A percentile compares a stretch with the other conserved stretches of the same genome.
Evolutionary conservation across 2,113 vertebrate genomes (phyloP).

Genomic region (Cichladusa arquata): DNA sequence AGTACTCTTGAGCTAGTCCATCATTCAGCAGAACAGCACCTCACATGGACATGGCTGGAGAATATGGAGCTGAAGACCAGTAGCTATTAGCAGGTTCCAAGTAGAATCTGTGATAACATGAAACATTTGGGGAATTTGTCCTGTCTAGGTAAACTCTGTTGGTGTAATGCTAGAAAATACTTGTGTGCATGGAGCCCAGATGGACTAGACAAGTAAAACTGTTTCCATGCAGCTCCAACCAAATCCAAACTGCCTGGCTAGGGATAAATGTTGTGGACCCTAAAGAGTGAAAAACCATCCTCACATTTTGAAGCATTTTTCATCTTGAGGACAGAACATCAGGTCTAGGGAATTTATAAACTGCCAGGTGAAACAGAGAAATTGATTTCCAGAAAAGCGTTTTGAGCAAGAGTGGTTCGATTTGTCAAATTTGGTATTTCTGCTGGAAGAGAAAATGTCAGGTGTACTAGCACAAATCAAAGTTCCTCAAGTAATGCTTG

Average conservation of each 20-base stretch:
- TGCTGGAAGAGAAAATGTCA: slow-evolving; percentile 47
- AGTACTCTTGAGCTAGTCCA: background rate
- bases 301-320: slow-evolving; percentile 35
- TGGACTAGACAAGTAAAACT: background rate
- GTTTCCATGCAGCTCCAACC: background rate
- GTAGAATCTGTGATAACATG: background rate
- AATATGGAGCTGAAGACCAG: background rate
- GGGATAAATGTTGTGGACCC: background rate
- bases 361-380: background rate
- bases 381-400: slow-evolving; percentile 43
- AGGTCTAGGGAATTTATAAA: slow-evolving; percentile 14
- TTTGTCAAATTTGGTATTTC: slow-evolving; percentile 37
- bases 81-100: background rate
- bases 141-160: background rate
- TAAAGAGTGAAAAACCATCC: background rate
- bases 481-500: background rate
- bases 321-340: background rate
- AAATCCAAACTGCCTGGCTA: background rate
- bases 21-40: background rate
- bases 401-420: background rate
- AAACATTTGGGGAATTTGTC: background rate
- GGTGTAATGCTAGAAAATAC: background rate
- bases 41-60: background rate
- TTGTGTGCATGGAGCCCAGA: background rate
- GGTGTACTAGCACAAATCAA: slow-evolving; percentile 7